Percentiles rank a stretch among this genome's conserved stretches.
phyloP scores from a whole-genome alignment of 2,888 invertebrate genomes.

The Cephus nigrinus region DNA sequence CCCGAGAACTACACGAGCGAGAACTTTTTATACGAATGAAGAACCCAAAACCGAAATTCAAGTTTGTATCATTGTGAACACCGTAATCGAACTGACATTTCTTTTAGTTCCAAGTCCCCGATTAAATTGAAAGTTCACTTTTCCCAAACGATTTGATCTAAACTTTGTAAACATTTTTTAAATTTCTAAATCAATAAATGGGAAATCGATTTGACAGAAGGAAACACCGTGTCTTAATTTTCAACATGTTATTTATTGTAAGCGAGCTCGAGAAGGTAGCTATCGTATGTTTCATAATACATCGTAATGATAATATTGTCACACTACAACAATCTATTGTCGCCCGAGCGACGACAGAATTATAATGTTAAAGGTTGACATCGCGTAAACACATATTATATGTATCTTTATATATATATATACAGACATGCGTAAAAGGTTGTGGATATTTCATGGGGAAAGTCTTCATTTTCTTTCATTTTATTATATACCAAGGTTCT shows the following conservation, averaged over 20 bases:
- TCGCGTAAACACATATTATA: constrained; percentile 37
- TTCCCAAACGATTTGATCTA: no score
- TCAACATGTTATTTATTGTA: constrained; percentile 63
- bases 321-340: constrained; percentile 53
- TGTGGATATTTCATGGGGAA: not conserved
- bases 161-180: not conserved
- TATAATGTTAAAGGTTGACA: constrained; percentile 36
- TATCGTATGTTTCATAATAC: constrained; percentile 61
- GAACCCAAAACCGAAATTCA: no score
- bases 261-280: constrained; percentile 63
- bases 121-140: no score
- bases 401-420: constrained; percentile 42
- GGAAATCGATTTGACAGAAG: not conserved
- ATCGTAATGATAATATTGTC: constrained; percentile 58
- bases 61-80: no score
- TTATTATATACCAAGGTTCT: not conserved
- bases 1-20: no score
- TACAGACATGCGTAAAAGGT: constrained; percentile 26
- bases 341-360: constrained; percentile 24
- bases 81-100: no score
- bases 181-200: not conserved
- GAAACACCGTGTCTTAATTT: constrained; percentile 37
- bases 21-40: no score
- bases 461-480: not conserved
- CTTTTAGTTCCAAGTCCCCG: no score